Evolutionary conservation across 2,888 invertebrate genomes (phyloP).

Genomic region (Acrobasis suavella): DNA sequence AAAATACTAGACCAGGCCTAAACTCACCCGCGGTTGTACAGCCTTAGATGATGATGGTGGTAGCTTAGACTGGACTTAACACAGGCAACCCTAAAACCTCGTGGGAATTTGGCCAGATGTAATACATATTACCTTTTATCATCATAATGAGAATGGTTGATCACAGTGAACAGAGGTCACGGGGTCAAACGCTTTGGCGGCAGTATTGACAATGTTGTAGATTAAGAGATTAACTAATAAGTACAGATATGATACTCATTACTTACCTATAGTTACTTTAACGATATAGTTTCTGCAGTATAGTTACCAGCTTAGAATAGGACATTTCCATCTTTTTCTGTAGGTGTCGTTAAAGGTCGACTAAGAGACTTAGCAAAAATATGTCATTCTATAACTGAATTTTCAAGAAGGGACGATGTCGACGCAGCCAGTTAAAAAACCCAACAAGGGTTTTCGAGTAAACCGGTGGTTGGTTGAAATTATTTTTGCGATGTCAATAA

Average conservation of each 20-base stretch:
- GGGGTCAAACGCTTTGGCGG: conserved; percentile 58
- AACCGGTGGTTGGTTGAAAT: too few species aligned
- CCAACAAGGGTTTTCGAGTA: too few species aligned
- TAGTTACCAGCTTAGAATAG: too few species aligned
- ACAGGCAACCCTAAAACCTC: conserved; percentile 9
- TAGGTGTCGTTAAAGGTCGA: not conserved
- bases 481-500: too few species aligned
- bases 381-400: too few species aligned
- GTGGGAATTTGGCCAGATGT: conserved; percentile 23
- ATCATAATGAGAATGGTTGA: conserved; percentile 51
- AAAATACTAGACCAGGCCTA: too few species aligned
- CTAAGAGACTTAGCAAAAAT: not conserved
- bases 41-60: too few species aligned
- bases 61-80: too few species aligned
- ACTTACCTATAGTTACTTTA: not conserved
- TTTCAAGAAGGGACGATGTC: too few species aligned
- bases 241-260: conserved; percentile 11
- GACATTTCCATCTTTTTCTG: not conserved
- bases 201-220: conserved; percentile 32
- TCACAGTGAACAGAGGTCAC: conserved; percentile 52
- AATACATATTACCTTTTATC: conserved; percentile 28
- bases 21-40: too few species aligned
- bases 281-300: too few species aligned
- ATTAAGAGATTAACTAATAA: conserved; percentile 27
- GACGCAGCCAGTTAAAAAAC: too few species aligned